phyloP scores from a whole-genome alignment of 2,888 invertebrate species.

The Mythimna vitellina region DNA sequence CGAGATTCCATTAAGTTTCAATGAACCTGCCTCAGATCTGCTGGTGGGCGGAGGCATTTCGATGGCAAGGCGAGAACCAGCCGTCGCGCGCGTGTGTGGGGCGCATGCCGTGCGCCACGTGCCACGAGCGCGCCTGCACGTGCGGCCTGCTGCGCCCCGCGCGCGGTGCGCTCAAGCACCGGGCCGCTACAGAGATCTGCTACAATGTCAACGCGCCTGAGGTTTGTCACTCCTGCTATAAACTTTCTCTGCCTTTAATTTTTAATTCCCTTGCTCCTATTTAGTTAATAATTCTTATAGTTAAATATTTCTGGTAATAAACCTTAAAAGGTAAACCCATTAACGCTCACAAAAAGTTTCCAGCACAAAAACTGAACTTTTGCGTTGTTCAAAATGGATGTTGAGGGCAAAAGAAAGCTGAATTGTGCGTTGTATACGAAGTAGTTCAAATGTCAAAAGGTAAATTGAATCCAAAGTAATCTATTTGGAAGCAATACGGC shows the following conservation, averaged over 20 bases:
- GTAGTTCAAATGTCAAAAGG: constrained; percentile 26
- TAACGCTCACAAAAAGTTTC: neutral
- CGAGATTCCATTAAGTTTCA: neutral
- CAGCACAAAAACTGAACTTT: neutral
- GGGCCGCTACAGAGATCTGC: constrained; percentile 35
- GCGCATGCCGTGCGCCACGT: constrained; percentile 67
- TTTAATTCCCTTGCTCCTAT: too few species aligned
- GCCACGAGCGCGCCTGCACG: constrained; percentile 72
- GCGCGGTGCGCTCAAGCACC: constrained; percentile 68
- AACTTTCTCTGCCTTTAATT: neutral
- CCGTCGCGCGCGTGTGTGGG: constrained; percentile 62
- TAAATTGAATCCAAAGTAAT: constrained; percentile 39
- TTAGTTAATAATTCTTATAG: too few species aligned
- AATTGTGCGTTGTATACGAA: constrained; percentile 35
- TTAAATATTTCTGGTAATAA: neutral
- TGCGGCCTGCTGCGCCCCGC: constrained; percentile 73
- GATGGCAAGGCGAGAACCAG: constrained; percentile 72
- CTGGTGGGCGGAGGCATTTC: constrained; percentile 73
- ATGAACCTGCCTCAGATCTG: constrained; percentile 69
- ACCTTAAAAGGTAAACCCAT: neutral
- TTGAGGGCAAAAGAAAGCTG: neutral
- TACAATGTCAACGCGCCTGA: constrained; percentile 75
- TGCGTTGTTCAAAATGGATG: neutral
- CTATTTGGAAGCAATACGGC: constrained; percentile 33
- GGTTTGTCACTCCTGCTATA: constrained; percentile 58